Conservation (phyloP, 2,113 vertebrate genomes). For the Synodontis membranacea region DNA sequence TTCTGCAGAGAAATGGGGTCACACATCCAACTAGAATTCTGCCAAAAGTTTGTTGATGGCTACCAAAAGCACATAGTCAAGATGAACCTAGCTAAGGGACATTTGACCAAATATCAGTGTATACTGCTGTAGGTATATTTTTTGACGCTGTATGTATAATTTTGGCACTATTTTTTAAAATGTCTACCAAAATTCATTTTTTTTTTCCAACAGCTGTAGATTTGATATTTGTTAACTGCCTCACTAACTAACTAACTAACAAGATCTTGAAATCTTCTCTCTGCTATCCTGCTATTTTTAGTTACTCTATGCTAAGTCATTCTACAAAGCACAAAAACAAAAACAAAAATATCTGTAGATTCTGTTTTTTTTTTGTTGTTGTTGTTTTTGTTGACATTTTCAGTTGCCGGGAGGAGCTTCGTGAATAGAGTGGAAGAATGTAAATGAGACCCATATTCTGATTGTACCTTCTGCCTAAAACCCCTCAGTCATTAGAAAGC, state of each 20-base stretch:
- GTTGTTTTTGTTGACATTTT: neutral
- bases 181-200: too few relatives aligned
- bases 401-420: neutral
- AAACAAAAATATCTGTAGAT: neutral
- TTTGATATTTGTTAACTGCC: neutral
- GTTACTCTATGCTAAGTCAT: neutral
- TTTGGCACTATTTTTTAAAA: too few relatives aligned
- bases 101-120: too few relatives aligned
- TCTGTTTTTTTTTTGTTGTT: neutral
- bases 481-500: neutral
- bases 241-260: neutral
- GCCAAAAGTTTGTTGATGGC: too few relatives aligned
- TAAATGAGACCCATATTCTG: neutral
- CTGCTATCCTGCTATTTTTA: neutral
- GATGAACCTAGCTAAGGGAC: too few relatives aligned
- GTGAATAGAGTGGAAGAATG: neutral
- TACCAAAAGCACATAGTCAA: too few relatives aligned
- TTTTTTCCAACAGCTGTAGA: too few relatives aligned
- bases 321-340: conserved; percentile 9
- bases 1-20: too few relatives aligned
- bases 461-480: neutral
- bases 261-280: neutral
- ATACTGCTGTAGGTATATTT: too few relatives aligned
- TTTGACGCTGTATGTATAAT: too few relatives aligned
- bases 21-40: too few relatives aligned